Percentiles rank a stretch among this genome's conserved stretches.
Evolutionary conservation across 2,888 invertebrate species (phyloP).

Genomic region (Xestoiulus laeticollis): DNA sequence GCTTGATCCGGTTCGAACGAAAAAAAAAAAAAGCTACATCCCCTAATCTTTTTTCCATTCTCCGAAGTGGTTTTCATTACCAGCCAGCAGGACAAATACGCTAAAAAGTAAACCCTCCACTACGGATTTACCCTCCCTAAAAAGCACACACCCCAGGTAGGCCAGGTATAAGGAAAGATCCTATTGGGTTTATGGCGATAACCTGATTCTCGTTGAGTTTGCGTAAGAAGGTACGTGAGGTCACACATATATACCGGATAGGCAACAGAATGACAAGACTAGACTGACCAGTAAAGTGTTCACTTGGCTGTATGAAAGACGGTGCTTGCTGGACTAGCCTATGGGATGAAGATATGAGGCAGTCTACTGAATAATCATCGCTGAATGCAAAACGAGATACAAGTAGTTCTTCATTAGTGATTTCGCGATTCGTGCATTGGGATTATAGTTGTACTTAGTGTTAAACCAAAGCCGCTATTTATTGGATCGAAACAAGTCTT

Average conservation of each 20-base stretch:
- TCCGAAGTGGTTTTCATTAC: background rate
- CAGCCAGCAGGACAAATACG: background rate
- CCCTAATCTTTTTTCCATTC: background rate
- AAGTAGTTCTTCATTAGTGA: background rate
- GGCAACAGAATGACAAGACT: background rate
- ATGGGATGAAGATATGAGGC: background rate
- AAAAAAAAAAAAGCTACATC: background rate
- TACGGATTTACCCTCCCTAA: background rate
- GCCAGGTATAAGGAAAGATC: background rate
- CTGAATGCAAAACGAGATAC: background rate
- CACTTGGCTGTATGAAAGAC: background rate
- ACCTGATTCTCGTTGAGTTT: background rate
- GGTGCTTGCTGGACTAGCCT: background rate
- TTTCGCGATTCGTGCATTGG: background rate
- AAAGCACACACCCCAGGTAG: background rate
- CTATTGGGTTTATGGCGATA: constrained; percentile 31
- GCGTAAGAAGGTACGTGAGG: background rate
- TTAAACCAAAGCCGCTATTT: background rate
- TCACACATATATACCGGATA: constrained; percentile 20
- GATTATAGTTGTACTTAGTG: background rate
- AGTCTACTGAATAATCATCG: background rate
- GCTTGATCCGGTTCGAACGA: constrained; percentile 5
- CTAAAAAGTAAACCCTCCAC: background rate
- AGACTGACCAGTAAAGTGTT: background rate
- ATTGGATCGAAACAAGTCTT: background rate